Conservation (phyloP, 2,888 invertebrate species). For the Amphiduros pacificus region DNA sequence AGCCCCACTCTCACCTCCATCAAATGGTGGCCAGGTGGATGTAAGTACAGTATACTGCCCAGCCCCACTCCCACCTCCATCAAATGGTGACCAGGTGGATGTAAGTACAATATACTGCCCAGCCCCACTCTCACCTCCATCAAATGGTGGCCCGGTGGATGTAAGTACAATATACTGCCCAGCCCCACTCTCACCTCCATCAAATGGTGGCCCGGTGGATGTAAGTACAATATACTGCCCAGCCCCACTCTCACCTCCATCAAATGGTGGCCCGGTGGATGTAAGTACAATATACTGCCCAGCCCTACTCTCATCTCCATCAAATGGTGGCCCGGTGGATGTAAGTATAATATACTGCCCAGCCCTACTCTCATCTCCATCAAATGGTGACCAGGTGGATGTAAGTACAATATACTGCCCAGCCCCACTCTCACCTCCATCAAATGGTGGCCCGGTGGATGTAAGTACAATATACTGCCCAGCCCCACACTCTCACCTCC, state of each 20-base stretch:
- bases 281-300: no score
- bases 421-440: constrained; percentile 86
- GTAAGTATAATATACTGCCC: no score
- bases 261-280: constrained; percentile 96
- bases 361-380: no score
- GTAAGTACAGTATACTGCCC: constrained; percentile 70
- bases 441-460: constrained; percentile 96
- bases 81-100: constrained; percentile 96
- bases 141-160: constrained; percentile 96
- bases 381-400: no score
- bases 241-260: constrained; percentile 85
- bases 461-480: no score
- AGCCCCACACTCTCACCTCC: constrained; percentile 82
- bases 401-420: no score
- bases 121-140: constrained; percentile 86
- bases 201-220: constrained; percentile 96
- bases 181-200: constrained; percentile 86
- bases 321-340: constrained; percentile 96
- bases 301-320: constrained; percentile 86
- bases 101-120: no score
- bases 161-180: no score
- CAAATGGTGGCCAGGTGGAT: constrained; percentile 96
- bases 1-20: constrained; percentile 86
- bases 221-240: constrained; percentile 83
- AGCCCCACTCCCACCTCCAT: constrained; percentile 85